Conservation (phyloP, 2,797 vertebrate genomes). For the Schizopygopsis malacanthus region DNA sequence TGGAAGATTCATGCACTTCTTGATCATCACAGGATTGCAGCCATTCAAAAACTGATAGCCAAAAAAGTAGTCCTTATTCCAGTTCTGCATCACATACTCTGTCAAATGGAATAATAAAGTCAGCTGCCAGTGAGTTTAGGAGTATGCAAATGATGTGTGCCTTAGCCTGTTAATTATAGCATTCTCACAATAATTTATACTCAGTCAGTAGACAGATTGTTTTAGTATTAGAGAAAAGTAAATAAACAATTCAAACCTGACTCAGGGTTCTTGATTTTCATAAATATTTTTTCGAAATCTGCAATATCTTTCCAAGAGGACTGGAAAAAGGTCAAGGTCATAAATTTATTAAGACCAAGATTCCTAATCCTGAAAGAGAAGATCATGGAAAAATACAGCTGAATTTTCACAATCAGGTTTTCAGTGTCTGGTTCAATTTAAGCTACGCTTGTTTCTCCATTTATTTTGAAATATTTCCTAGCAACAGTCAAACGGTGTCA, state of each 20-base stretch:
- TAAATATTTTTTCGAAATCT: constrained; percentile 94
- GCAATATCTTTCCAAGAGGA: constrained; percentile 92
- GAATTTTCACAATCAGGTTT: neutral
- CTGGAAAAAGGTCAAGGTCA: constrained; percentile 91
- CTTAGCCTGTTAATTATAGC: neutral
- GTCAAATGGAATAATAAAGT: neutral
- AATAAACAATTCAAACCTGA: constrained; percentile 79
- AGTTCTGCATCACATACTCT: constrained; percentile 97
- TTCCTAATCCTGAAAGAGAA: constrained; percentile 88
- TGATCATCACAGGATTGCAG: constrained; percentile 92
- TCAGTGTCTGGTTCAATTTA: neutral
- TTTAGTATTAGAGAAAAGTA: neutral
- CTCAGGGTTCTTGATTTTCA: constrained; percentile 95
- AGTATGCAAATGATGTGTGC: neutral
- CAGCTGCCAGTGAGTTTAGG: neutral
- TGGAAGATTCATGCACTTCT: constrained; percentile 86
- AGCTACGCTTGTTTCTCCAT: neutral
- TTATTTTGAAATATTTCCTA: neutral
- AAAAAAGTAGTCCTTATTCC: constrained; percentile 96
- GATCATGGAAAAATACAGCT: neutral
- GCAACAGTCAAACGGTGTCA: neutral
- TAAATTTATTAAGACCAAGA: constrained; percentile 92
- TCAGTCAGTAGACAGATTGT: neutral
- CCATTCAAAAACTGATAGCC: constrained; percentile 97
- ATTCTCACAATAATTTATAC: neutral